Conservation (phyloP, 2,888 invertebrate genomes). For the Heliconius ethilla region DNA sequence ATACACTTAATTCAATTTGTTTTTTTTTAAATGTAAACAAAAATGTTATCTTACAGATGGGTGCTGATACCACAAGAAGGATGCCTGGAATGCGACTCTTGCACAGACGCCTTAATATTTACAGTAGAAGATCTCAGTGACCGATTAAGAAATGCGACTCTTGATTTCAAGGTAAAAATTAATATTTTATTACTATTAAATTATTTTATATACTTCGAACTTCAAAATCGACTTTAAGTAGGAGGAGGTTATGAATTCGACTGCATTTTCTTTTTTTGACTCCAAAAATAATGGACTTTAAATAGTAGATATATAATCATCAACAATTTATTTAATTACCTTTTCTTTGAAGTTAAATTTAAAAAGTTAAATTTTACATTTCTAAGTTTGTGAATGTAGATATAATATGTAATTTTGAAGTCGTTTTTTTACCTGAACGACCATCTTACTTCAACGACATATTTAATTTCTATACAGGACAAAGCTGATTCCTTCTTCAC, state of each 20-base stretch:
- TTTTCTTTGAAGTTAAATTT: too few species aligned
- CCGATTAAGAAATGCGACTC: slow-evolving; percentile 86
- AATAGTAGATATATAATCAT: too few species aligned
- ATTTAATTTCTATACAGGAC: slow-evolving; percentile 71
- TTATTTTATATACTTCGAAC: not conserved
- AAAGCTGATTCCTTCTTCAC: slow-evolving; percentile 94
- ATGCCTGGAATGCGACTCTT: slow-evolving; percentile 95
- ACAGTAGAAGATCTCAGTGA: slow-evolving; percentile 88
- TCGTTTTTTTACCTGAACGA: not conserved
- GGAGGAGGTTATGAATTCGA: not conserved
- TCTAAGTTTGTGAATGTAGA: too few species aligned
- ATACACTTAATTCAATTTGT: too few species aligned
- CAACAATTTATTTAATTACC: too few species aligned
- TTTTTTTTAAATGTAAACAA: not conserved
- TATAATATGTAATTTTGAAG: not conserved
- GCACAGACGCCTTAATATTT: slow-evolving; percentile 94
- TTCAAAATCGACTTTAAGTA: not conserved
- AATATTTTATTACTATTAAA: not conserved
- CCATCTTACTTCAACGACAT: not conserved
- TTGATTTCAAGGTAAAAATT: slow-evolving; percentile 85
- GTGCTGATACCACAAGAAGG: slow-evolving; percentile 92
- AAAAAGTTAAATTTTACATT: too few species aligned
- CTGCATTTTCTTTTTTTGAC: not conserved
- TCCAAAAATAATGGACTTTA: not conserved
- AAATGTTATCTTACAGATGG: slow-evolving; percentile 82